Evolutionary conservation across 1,140 invertebrate genomes (phyloP), one percentile per base, ranked within the genome.

Genomic region (Bombus breviceps): DNA sequence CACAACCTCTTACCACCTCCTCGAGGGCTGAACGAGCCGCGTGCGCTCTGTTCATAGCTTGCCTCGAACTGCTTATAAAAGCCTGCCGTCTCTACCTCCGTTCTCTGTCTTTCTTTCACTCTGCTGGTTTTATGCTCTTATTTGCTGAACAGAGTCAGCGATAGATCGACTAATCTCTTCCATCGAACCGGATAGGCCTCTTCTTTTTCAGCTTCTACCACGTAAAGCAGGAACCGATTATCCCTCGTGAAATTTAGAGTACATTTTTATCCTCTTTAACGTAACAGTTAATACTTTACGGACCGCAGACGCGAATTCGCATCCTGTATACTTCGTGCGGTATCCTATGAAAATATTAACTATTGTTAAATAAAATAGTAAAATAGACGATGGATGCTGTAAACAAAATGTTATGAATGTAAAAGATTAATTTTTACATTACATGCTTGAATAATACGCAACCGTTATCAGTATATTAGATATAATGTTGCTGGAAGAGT

Each of bases 1-100:
- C 73, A 83, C 73, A 83, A 75, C 80, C 85, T 83, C 81, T 86
- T 83, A 77, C 80, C 79, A 86, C 72, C 85, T 86, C 66, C 81
- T 83, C 85, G 39, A 86, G 62, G 28, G 39, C 62, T 77, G 57
- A 77, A 86, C 69, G 73, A 83, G 73, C 73, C 32, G 68, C 25
- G 15, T 32, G 37, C 43, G 78, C 68, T 41, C 25, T n/a, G 53
- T 22, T 64, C 79, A 47, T 32, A 71, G 53, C 72, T 64, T 32
- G 74, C 39, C 73, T 83, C 81, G 43, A 83, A 69, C 74, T 43
- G 83, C 76, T 85, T 80, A 80, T 85, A 85, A 72, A 85, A 80
- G 76, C 83, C 34, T 47, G 79, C 57, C 32, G 25, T 53, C 41
- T 25, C 9, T n/a, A 22, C n/a, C 25, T 53, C 32, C 15, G 32